Evolutionary conservation across 2,797 vertebrate genomes (phyloP).

Genomic region (Emydoidea blandingii): DNA sequence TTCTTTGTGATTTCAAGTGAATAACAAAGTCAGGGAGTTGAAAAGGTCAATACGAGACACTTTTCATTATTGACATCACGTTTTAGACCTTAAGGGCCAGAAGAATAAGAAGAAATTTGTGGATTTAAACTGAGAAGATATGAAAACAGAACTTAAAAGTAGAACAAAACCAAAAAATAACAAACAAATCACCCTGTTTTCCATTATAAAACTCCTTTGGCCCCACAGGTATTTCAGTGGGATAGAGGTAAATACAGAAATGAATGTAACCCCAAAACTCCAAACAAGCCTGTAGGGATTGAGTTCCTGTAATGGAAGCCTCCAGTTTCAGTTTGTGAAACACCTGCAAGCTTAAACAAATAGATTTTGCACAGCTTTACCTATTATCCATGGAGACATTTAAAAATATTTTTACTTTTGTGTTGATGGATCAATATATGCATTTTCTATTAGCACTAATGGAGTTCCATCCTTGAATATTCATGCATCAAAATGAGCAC

Average conservation of each 20-base stretch:
- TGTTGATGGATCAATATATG: background rate
- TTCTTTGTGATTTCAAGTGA: background rate
- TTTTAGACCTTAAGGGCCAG: background rate
- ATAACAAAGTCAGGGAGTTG: background rate
- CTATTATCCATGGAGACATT: background rate
- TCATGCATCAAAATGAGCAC: background rate
- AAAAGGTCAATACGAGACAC: background rate
- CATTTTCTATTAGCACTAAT: background rate
- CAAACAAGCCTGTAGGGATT: background rate
- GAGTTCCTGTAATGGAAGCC: background rate
- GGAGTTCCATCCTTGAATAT: background rate
- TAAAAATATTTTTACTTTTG: background rate
- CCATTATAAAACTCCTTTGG: background rate
- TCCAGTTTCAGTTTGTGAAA: rapidly evolving
- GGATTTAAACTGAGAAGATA: background rate
- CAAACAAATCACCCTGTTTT: rapidly evolving
- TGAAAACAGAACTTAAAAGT: background rate
- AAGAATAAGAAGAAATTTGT: background rate
- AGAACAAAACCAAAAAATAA: background rate
- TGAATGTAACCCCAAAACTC: background rate
- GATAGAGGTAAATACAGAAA: background rate
- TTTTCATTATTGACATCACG: background rate
- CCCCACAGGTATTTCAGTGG: background rate
- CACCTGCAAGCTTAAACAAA: rapidly evolving
- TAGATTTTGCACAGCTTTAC: constrained; percentile 3